Evolutionary conservation across 1,140 invertebrate species (phyloP).

Genomic region (Apis florea): DNA sequence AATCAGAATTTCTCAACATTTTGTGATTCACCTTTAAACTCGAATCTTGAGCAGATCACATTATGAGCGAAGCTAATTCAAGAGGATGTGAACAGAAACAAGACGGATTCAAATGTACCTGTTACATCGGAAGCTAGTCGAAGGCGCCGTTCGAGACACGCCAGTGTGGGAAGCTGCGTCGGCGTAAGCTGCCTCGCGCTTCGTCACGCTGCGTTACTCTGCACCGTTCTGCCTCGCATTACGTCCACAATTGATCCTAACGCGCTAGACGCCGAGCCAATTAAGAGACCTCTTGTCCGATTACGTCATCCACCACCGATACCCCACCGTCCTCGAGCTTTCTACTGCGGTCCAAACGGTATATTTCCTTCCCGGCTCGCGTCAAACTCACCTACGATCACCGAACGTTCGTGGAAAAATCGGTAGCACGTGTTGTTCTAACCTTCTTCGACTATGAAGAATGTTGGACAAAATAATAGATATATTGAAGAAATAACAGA

Average conservation of each 20-base stretch:
- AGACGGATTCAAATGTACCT: conserved; percentile 43
- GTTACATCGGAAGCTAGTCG: conserved; percentile 43
- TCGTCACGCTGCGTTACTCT: conserved; percentile 46
- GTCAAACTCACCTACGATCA: not conserved
- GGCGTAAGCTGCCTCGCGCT: conserved; percentile 53
- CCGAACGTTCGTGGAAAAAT: not conserved
- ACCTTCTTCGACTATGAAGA: not conserved
- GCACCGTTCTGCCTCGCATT: conserved; percentile 49
- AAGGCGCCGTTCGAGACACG: conserved; percentile 46
- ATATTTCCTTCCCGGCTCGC: conserved; percentile 23
- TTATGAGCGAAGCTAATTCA: not conserved
- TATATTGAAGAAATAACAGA: no score
- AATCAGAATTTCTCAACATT: no score
- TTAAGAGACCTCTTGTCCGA: conserved; percentile 63
- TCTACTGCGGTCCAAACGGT: not conserved
- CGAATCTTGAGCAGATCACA: no score
- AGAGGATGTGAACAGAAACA: not conserved
- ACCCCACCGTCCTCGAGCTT: conserved; percentile 47
- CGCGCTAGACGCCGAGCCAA: conserved; percentile 70
- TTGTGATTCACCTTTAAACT: no score
- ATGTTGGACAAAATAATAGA: no score
- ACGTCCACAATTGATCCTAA: conserved; percentile 69
- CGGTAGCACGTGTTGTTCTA: not conserved
- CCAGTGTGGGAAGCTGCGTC: conserved; percentile 67
- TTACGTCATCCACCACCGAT: conserved; percentile 52